Conservation (phyloP, 2,888 invertebrate genomes). For the Ceratothoa steindachneri region DNA sequence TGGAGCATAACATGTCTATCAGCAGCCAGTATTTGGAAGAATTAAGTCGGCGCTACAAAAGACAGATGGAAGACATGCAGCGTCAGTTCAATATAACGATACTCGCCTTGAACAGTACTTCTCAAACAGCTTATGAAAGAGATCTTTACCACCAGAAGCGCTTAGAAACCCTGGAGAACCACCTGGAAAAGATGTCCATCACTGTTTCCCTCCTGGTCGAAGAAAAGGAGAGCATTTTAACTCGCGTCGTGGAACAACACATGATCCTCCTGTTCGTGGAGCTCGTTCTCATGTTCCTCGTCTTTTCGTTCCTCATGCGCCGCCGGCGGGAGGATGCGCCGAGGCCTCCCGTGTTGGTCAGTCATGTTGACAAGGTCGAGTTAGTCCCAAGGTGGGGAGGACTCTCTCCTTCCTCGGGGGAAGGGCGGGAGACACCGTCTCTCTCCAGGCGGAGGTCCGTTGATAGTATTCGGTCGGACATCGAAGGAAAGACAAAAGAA, state of each 20-base stretch:
- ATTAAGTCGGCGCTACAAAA: conserved; percentile 87
- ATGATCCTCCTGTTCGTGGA: conserved; percentile 39
- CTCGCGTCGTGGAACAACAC: conserved; percentile 44
- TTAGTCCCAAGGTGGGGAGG: background rate
- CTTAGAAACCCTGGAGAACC: conserved; percentile 28
- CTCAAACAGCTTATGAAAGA: conserved; percentile 25
- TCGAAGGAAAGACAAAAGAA: background rate
- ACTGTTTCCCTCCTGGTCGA: conserved; percentile 22
- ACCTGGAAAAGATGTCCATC: conserved; percentile 18
- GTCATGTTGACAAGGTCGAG: background rate
- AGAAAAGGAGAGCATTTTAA: conserved; percentile 30
- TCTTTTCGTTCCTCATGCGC: conserved; percentile 27
- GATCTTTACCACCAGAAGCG: conserved; percentile 33
- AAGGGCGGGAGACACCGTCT: background rate
- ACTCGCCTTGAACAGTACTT: conserved; percentile 42
- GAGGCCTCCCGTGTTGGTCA: background rate
- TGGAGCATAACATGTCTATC: conserved; percentile 94
- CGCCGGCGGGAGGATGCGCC: conserved; percentile 14
- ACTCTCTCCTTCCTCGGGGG: background rate
- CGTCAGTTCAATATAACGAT: conserved; percentile 45
- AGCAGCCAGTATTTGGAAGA: conserved; percentile 95
- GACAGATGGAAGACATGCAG: conserved; percentile 79
- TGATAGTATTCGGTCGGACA: conserved; percentile 23
- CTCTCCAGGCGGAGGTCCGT: conserved; percentile 26
- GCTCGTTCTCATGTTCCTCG: conserved; percentile 31